Conservation (phyloP, 2,113 vertebrate genomes). For the Amphilophus citrinellus region DNA sequence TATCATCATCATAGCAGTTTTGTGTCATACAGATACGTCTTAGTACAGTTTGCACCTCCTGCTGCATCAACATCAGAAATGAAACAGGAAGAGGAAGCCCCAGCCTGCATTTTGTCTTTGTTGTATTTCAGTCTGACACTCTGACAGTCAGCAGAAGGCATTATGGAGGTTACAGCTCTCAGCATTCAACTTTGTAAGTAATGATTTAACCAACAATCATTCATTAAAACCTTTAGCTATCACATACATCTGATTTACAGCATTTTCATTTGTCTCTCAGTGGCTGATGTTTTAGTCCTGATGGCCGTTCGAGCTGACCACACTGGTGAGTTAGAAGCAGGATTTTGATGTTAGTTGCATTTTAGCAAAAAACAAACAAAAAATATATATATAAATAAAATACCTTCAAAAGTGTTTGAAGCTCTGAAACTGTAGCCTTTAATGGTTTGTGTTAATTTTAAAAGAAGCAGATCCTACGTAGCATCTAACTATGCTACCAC, state of each 20-base stretch:
- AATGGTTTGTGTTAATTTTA: rapidly evolving
- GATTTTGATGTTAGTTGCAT: rapidly evolving
- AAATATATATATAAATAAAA: not conserved
- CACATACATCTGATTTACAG: rapidly evolving
- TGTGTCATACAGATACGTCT: not conserved
- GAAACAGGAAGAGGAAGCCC: not conserved
- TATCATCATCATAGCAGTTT: too few species aligned
- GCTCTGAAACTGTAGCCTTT: not conserved
- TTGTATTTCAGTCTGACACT: rapidly evolving
- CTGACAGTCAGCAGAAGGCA: rapidly evolving
- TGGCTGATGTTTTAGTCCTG: rapidly evolving
- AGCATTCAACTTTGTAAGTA: not conserved
- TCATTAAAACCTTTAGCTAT: not conserved
- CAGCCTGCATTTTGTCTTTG: rapidly evolving
- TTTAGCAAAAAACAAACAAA: too few species aligned
- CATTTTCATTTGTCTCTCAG: rapidly evolving
- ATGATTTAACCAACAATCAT: not conserved
- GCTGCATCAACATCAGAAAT: not conserved
- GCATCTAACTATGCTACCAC: too few species aligned
- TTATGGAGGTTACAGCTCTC: rapidly evolving
- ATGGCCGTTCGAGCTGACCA: rapidly evolving
- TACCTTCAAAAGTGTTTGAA: rapidly evolving
- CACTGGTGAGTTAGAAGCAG: not conserved
- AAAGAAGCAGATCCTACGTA: too few species aligned
- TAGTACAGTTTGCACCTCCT: not conserved